These are phyloP conservation scores for Aptenodytes forsteri DNA, from an alignment of 2,113 vertebrate genomes.

Conservation along the genomic window DNA sequence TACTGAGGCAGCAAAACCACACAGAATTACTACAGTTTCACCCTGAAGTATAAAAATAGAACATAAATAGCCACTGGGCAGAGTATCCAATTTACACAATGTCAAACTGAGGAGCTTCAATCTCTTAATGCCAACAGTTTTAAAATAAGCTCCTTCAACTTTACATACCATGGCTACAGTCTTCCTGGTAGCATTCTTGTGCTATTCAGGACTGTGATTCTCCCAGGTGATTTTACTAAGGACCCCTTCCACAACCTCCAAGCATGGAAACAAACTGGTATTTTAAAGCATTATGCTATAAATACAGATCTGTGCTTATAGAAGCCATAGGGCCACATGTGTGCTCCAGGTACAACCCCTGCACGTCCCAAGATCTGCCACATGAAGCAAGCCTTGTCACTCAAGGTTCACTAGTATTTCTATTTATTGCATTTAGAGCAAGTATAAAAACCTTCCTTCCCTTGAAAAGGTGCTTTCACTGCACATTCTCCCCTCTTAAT, in stretches of 20 bases:
- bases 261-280: background rate
- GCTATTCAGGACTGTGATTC: background rate
- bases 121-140: background rate
- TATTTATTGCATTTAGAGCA: background rate
- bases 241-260: background rate
- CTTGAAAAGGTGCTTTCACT: background rate
- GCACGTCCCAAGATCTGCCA: background rate
- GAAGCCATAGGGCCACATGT: background rate
- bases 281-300: background rate
- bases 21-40: background rate
- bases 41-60: background rate
- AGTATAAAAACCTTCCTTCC: background rate
- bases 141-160: background rate
- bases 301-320: background rate
- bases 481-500: background rate
- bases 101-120: background rate
- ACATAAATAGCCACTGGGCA: background rate
- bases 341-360: background rate
- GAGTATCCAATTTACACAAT: background rate
- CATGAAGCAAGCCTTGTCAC: background rate
- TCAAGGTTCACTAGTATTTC: background rate
- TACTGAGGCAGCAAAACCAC: background rate
- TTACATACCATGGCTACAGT: background rate
- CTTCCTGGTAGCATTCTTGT: background rate
- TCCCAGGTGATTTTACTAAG: background rate